Evolutionary conservation across 2,113 vertebrate species (phyloP).

Genomic region (Muntiacus muntjak): DNA sequence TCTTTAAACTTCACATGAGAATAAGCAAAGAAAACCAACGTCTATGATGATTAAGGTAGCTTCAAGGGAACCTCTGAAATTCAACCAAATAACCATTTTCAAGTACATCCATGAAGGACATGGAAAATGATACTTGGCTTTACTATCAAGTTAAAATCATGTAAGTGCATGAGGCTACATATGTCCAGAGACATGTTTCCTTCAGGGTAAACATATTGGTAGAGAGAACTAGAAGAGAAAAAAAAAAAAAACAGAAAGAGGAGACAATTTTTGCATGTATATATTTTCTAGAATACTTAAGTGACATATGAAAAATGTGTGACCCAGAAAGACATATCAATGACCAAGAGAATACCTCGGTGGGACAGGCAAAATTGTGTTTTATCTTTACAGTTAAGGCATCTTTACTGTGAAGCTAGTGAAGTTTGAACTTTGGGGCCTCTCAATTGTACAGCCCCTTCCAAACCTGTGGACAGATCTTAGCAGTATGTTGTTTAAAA

Average conservation of each 20-base stretch:
- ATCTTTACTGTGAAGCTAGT: background rate
- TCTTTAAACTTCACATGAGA: constrained; percentile 13
- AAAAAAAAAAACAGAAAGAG: background rate
- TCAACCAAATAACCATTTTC: background rate
- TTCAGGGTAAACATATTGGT: background rate
- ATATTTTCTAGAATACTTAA: background rate
- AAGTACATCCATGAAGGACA: background rate
- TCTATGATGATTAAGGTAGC: background rate
- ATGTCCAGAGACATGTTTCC: background rate
- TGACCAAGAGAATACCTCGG: background rate
- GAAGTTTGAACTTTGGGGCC: background rate
- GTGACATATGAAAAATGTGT: background rate
- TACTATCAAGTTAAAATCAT: background rate
- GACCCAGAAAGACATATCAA: background rate
- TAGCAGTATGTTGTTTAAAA: background rate
- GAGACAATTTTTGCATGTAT: background rate
- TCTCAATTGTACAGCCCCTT: background rate
- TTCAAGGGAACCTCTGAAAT: background rate
- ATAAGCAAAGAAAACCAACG: background rate
- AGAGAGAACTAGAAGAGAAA: background rate
- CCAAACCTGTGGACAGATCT: background rate
- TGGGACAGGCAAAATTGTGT: background rate
- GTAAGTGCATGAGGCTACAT: background rate
- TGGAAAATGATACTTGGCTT: background rate
- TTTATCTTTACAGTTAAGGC: background rate